Evolutionary conservation across 2,888 invertebrate genomes (phyloP).

Genomic region (Saturnia pavonia): DNA sequence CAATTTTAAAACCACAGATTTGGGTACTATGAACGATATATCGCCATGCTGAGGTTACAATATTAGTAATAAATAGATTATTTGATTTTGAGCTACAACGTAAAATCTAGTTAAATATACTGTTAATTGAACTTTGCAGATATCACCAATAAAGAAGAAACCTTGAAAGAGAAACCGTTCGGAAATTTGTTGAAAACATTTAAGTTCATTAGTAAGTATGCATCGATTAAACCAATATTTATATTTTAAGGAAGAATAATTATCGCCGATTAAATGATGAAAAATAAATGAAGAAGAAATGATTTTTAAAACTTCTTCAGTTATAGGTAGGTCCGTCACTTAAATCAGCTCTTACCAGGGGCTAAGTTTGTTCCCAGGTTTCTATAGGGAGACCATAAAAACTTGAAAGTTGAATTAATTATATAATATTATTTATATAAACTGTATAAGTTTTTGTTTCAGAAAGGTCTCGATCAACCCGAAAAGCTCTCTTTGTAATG

Average conservation of each 20-base stretch:
- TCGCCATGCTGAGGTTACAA: too few relatives aligned
- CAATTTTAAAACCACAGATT: too few relatives aligned
- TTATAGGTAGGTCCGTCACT: too few relatives aligned
- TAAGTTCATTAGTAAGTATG: slow-evolving; percentile 11
- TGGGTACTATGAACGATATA: too few relatives aligned
- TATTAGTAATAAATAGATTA: too few relatives aligned
- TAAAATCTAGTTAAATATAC: background rate
- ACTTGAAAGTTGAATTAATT: background rate
- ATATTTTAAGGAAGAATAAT: background rate
- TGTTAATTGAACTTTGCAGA: slow-evolving; percentile 3
- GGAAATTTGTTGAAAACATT: background rate
- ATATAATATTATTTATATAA: background rate
- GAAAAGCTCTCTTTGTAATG: slow-evolving; percentile 45
- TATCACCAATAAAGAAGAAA: background rate
- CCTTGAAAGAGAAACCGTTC: background rate
- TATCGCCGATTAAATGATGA: background rate
- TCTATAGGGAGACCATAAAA: too few relatives aligned
- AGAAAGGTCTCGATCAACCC: slow-evolving; percentile 59
- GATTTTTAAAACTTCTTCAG: too few relatives aligned
- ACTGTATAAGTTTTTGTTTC: slow-evolving; percentile 25
- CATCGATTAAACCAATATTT: background rate
- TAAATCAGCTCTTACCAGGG: too few relatives aligned
- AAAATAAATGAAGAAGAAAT: too few relatives aligned
- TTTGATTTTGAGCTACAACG: background rate
- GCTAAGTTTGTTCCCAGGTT: too few relatives aligned